phyloP scores from a whole-genome alignment of 2,888 invertebrate species.

The Dyspetes luteomarginatus region DNA sequence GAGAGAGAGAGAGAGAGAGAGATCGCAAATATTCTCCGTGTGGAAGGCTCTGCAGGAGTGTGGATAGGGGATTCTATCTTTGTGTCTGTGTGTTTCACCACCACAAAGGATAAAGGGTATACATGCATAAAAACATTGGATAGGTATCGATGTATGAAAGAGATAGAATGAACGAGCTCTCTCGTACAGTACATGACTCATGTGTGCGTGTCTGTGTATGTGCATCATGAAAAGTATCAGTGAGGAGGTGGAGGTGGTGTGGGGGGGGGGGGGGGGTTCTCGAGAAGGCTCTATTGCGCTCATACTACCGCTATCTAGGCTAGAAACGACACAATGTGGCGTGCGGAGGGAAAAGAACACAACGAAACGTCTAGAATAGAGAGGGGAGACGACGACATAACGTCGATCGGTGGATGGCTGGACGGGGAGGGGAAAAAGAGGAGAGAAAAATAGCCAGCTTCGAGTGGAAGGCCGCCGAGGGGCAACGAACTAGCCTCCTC shows the following conservation, averaged over 20 bases:
- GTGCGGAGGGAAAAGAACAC: constrained; percentile 52
- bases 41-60: no score
- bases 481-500: constrained; percentile 86
- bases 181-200: constrained; percentile 8
- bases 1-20: no score
- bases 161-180: constrained; percentile 58
- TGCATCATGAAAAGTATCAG: background rate
- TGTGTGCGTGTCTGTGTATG: constrained; percentile 11
- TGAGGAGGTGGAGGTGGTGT: constrained; percentile 10
- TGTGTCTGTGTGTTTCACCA: no score
- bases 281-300: constrained; percentile 44
- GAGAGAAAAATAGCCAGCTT: constrained; percentile 76
- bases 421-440: constrained; percentile 12
- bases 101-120: no score
- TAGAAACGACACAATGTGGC: constrained; percentile 64
- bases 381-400: constrained; percentile 27
- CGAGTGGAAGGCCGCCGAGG: constrained; percentile 85
- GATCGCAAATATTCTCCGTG: no score
- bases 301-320: constrained; percentile 66
- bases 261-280: constrained; percentile 23
- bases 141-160: constrained; percentile 54
- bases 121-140: no score
- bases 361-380: constrained; percentile 7
- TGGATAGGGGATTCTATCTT: no score
- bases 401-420: constrained; percentile 10